Percentiles rank a stretch among this genome's conserved stretches.
These are phyloP conservation scores for Macroglossus sobrinus DNA, from an alignment of 2,113 vertebrate genomes.

Conservation along the genomic window DNA sequence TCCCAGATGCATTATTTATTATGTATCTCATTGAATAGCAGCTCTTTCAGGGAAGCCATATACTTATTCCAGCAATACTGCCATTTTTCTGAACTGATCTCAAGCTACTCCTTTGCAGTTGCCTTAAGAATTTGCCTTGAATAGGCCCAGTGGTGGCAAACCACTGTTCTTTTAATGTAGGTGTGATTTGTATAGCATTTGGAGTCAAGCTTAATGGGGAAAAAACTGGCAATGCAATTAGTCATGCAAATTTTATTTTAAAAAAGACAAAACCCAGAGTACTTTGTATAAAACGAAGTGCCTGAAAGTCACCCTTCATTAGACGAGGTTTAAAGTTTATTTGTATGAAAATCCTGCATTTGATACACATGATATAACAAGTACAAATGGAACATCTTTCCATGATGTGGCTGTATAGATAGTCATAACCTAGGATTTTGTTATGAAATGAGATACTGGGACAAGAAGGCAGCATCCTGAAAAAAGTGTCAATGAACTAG, in stretches of 20 bases:
- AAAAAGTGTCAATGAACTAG: background rate
- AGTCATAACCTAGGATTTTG: rapidly evolving
- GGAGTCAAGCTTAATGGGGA: background rate
- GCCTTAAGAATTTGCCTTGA: background rate
- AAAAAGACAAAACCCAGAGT: background rate
- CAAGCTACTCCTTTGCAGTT: background rate
- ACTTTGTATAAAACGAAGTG: background rate
- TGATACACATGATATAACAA: rapidly evolving
- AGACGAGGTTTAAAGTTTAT: background rate
- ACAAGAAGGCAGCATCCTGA: background rate
- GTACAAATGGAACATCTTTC: background rate
- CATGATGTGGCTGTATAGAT: rapidly evolving
- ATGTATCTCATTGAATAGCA: background rate
- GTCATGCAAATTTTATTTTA: background rate
- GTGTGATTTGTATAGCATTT: background rate
- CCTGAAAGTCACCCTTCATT: background rate
- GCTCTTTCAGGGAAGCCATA: background rate
- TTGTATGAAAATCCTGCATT: background rate
- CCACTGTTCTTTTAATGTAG: background rate
- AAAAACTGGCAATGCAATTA: background rate
- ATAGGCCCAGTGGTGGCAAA: background rate
- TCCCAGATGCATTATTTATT: background rate
- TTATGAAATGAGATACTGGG: background rate
- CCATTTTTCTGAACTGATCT: background rate
- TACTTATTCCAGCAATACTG: background rate